These are phyloP conservation scores for Thera britannica DNA, from an alignment of 2,888 invertebrate species.

Conservation along the genomic window DNA sequence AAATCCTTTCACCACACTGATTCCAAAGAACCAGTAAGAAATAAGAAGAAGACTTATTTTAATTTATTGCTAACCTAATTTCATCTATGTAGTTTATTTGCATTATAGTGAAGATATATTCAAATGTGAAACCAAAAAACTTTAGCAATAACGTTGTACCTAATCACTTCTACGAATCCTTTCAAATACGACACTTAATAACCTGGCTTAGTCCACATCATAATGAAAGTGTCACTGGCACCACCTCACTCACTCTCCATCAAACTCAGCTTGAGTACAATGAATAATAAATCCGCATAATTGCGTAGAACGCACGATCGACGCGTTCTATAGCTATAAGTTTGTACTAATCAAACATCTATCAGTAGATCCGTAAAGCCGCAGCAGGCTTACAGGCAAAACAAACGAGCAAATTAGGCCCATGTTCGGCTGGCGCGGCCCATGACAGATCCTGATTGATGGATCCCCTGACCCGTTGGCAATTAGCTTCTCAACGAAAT, in stretches of 20 bases:
- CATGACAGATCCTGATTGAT: slow-evolving; percentile 81
- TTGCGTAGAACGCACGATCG: slow-evolving; percentile 42
- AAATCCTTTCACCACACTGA: no score
- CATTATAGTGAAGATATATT: no score
- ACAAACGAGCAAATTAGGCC: slow-evolving; percentile 82
- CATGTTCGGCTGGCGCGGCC: slow-evolving; percentile 52
- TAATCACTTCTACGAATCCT: not conserved
- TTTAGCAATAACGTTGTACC: no score
- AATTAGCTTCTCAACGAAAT: slow-evolving; percentile 74
- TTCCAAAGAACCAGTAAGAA: no score
- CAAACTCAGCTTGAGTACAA: slow-evolving; percentile 30
- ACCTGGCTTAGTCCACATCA: not conserved
- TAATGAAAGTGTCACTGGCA: slow-evolving; percentile 16
- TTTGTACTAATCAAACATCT: slow-evolving; percentile 43
- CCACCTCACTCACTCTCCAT: slow-evolving; percentile 29
- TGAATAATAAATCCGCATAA: slow-evolving; percentile 48
- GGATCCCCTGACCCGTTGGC: slow-evolving; percentile 67
- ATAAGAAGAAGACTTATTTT: no score
- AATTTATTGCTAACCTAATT: no score
- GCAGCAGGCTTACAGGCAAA: slow-evolving; percentile 71
- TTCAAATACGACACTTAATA: not conserved
- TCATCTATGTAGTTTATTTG: no score
- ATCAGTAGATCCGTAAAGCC: slow-evolving; percentile 58
- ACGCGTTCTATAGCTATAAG: slow-evolving; percentile 31
- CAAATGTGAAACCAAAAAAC: no score